phyloP scores from a whole-genome alignment of 2,797 vertebrate species.

The Oryzias dopingdopingensis region DNA sequence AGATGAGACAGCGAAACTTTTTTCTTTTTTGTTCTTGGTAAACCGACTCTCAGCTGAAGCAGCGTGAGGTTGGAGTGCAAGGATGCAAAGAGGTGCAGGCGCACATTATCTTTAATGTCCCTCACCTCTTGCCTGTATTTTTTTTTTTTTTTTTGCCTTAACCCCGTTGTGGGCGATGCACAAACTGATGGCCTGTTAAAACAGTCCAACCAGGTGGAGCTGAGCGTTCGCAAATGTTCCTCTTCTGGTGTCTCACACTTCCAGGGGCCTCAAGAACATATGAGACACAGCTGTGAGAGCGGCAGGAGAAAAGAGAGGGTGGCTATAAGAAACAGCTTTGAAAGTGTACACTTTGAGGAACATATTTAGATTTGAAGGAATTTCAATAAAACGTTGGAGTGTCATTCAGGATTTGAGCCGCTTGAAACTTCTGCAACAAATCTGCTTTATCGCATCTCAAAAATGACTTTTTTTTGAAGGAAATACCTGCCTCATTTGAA shows the following conservation, averaged over 20 bases:
- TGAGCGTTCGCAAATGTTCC: slow-evolving; percentile 74
- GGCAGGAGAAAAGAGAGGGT: slow-evolving; percentile 55
- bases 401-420: neutral
- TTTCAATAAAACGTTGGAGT: slow-evolving; percentile 11
- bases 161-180: slow-evolving; percentile 53
- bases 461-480: slow-evolving; percentile 7
- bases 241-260: slow-evolving; percentile 74
- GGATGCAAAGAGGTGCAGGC: slow-evolving; percentile 41
- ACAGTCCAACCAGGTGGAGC: slow-evolving; percentile 76
- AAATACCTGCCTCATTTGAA: slow-evolving; percentile 19
- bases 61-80: slow-evolving; percentile 53
- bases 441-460: slow-evolving; percentile 1
- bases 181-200: slow-evolving; percentile 70
- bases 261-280: slow-evolving; percentile 75
- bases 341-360: slow-evolving; percentile 48
- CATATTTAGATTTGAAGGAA: slow-evolving; percentile 32
- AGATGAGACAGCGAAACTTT: slow-evolving; percentile 60
- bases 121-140: slow-evolving; percentile 49
- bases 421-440: slow-evolving; percentile 8
- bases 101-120: slow-evolving; percentile 28
- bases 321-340: slow-evolving; percentile 49
- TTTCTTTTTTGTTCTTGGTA: slow-evolving; percentile 52
- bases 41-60: slow-evolving; percentile 71
- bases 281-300: slow-evolving; percentile 79
- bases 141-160: slow-evolving; percentile 26